phyloP scores from a whole-genome alignment of 2,888 invertebrate genomes.

The Cetonia aurata region DNA sequence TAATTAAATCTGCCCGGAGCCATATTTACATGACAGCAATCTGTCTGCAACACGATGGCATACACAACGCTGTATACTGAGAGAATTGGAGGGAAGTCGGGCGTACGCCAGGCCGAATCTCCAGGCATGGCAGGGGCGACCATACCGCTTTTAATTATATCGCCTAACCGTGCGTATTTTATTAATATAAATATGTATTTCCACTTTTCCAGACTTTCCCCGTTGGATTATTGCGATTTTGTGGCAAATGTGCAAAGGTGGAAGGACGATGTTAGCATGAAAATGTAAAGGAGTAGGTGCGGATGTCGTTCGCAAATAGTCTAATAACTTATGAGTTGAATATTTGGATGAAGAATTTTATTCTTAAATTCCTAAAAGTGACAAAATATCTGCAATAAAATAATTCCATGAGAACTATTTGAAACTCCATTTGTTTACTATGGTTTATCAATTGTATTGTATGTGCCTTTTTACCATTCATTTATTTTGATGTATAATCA shows the following conservation, averaged over 20 bases:
- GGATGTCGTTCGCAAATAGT: no score
- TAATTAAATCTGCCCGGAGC: constrained; percentile 66
- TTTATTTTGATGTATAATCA: no score
- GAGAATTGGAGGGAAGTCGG: constrained; percentile 52
- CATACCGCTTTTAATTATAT: constrained; percentile 63
- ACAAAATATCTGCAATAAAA: no score
- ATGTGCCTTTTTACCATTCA: no score
- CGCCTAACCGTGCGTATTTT: constrained; percentile 66
- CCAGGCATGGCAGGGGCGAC: constrained; percentile 15
- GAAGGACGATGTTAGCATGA: no score
- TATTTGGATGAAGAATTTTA: no score
- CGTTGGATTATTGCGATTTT: constrained; percentile 20
- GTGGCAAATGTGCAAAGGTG: not conserved
- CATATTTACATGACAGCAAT: constrained; percentile 68
- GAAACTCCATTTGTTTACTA: no score
- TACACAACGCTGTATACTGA: constrained; percentile 46
- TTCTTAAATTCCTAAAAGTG: no score
- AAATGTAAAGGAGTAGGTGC: no score
- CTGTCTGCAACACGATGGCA: constrained; percentile 63
- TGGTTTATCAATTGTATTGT: no score
- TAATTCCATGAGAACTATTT: no score
- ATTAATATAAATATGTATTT: constrained; percentile 63
- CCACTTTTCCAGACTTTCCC: constrained; percentile 21
- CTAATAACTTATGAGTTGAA: no score
- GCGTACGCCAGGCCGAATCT: constrained; percentile 19